Percentiles rank a stretch among this genome's conserved stretches.
phyloP scores from a whole-genome alignment of 1,140 invertebrate species.

The Hycleus cichorii region DNA sequence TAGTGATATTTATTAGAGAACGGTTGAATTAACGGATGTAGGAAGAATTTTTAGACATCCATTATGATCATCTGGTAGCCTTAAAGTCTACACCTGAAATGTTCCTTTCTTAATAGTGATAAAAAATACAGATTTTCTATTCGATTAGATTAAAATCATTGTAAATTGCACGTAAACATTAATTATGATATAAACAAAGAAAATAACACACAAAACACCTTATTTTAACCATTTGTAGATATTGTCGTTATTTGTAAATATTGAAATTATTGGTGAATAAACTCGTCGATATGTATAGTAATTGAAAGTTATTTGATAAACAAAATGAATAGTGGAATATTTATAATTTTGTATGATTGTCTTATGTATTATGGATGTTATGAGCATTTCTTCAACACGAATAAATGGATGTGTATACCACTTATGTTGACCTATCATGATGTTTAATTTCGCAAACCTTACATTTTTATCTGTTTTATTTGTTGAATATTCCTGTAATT shows the following conservation, averaged over 20 bases:
- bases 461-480: too few species aligned
- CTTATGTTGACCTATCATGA: too few species aligned
- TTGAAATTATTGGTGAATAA: not conserved
- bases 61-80: not conserved
- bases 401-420: constrained; percentile 6
- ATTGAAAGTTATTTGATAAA: not conserved
- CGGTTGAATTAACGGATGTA: too few species aligned
- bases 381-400: constrained; percentile 1
- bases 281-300: constrained; percentile 5
- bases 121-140: not conserved
- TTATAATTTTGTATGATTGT: constrained; percentile 15
- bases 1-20: constrained; percentile 37
- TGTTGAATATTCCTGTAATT: too few species aligned
- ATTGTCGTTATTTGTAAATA: constrained; percentile 9
- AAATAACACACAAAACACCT: not conserved
- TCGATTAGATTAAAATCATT: too few species aligned
- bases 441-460: too few species aligned
- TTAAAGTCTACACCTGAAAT: constrained; percentile 16
- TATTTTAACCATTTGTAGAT: constrained; percentile 5
- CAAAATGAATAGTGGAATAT: constrained; percentile 3
- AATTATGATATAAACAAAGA: too few species aligned
- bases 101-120: constrained; percentile 28
- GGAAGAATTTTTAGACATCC: constrained; percentile 2
- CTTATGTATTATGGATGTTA: constrained; percentile 6
- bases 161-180: too few species aligned